A percentile compares a stretch with the other conserved stretches of the same genome.
Evolutionary conservation across 2,888 invertebrate species (phyloP).

Genomic region (Conops quadrifasciatus): DNA sequence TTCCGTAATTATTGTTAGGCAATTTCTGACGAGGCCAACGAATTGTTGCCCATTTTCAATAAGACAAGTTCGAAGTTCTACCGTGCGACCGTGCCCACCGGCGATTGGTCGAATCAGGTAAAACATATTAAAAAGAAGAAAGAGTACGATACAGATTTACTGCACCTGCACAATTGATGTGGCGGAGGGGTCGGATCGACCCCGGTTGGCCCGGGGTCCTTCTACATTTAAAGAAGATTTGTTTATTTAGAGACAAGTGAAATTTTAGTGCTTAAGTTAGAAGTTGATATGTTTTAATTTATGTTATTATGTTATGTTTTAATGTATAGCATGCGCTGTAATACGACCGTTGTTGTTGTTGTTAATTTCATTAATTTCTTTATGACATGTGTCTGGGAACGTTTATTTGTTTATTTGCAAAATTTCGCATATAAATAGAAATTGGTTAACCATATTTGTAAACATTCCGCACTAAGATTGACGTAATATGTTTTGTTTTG

Average conservation of each 20-base stretch:
- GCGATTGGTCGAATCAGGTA: slow-evolving; percentile 87
- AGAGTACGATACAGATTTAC: slow-evolving; percentile 42
- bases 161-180: slow-evolving; percentile 34
- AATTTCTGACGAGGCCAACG: slow-evolving; percentile 95
- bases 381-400: neutral
- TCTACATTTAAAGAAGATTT: too few relatives aligned
- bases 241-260: too few relatives aligned
- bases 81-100: slow-evolving; percentile 79
- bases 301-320: neutral
- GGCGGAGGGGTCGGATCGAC: slow-evolving; percentile 15
- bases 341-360: neutral
- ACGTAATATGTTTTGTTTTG: too few relatives aligned
- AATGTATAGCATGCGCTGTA: slow-evolving; percentile 13
- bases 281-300: neutral
- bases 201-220: neutral
- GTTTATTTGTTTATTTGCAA: neutral
- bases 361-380: slow-evolving; percentile 1
- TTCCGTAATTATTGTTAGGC: slow-evolving; percentile 71
- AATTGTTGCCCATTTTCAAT: slow-evolving; percentile 96
- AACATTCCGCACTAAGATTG: too few relatives aligned
- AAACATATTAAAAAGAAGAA: slow-evolving; percentile 64
- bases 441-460: too few relatives aligned
- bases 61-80: slow-evolving; percentile 94
- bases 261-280: neutral
- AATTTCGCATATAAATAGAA: too few relatives aligned